Percentiles rank a stretch among this genome's conserved stretches.
These are phyloP conservation scores for Pomphorhynchus laevis DNA, from an alignment of 1,140 invertebrate genomes.

Conservation along the genomic window DNA sequence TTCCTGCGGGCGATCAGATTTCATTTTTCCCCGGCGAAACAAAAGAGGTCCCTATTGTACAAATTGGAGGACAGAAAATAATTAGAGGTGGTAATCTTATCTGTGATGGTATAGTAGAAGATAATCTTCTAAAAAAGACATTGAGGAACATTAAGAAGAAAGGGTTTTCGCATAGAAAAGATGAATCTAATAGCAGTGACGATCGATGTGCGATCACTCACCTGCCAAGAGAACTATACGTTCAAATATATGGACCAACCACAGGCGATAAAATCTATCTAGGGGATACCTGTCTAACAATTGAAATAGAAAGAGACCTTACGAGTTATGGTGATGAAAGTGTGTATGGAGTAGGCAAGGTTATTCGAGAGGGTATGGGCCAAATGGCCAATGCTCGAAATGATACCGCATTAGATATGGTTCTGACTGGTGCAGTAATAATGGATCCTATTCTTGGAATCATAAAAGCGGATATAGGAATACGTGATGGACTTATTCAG, in stretches of 20 bases:
- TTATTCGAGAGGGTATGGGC: conserved; percentile 19
- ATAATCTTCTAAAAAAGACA: conserved; percentile 12
- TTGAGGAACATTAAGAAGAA: conserved; percentile 13
- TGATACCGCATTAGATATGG: conserved; percentile 16
- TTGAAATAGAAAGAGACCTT: conserved; percentile 19
- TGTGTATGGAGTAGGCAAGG: conserved; percentile 21
- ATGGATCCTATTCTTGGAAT: conserved; percentile 18
- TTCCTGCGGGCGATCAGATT: conserved; percentile 18
- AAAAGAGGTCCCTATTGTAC: conserved; percentile 16
- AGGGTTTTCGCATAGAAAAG: conserved; percentile 13
- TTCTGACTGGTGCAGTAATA: conserved; percentile 20
- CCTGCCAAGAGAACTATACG: conserved; percentile 14
- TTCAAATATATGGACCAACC: conserved; percentile 17
- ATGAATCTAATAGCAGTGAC: background rate
- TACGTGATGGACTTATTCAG: conserved; percentile 17
- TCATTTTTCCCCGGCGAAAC: conserved; percentile 19
- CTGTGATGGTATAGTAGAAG: conserved; percentile 15
- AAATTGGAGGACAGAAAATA: conserved; percentile 17
- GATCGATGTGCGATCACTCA: background rate
- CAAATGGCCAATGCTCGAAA: conserved; percentile 14
- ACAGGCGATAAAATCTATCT: conserved; percentile 17
- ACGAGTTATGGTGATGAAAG: conserved; percentile 19
- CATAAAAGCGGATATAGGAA: conserved; percentile 20
- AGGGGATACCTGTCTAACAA: conserved; percentile 17
- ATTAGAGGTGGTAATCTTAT: conserved; percentile 18